Base-by-base conservation (phyloP, 2,113 vertebrate species). In the Tiliqua scincoides region DNA sequence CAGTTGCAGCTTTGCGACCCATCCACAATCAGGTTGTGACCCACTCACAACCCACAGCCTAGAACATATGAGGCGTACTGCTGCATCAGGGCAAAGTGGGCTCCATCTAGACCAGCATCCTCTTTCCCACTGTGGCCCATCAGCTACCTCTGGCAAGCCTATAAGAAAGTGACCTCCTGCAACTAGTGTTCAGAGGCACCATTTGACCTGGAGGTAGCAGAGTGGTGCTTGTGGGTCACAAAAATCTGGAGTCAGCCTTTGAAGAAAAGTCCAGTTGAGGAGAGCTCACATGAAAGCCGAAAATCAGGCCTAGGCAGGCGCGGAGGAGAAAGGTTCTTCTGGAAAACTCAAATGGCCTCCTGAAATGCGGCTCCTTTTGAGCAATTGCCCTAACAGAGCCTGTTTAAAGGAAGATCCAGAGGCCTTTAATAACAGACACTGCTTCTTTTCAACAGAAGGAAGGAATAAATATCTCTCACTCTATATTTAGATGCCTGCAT, bases 401-500 rank as follows among this genome's bases (percentile, higher is more conserved):
- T 20, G 72, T 88, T 70, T 84, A 78, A 40, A 83, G 0, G 0
- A 23, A 89, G 72, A 30, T 70, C 73, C 15, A 6, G 6, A 27
- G 72, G 32, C 74, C 8, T 71, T 91, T 83, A 79, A 87, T 76
- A 48, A 73, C 77, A 92, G 75, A 37, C 0, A 0, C 9, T 3
- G 4, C 63, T 93, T 95, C 92, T 90, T 91, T 79, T 76, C 48
- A 54, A 27, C 1, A 4, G 32, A 86, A 88, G 17, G 74, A 85
- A 52, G 43, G 79, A 57, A 2, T 1, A 18, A 52, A 23, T 10
- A 32, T 2, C 76, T 52, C 65, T 74, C n/a, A 0, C 48, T 85
- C 90, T 94, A 89, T 72, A 85, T 88, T 90, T 86, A 89, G 90
- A 74, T n/a, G 21, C 32, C 0, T 0, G 0, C 68, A 67, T n/a